Percentiles rank a stretch among this genome's conserved stretches.
Conservation (phyloP, 2,888 invertebrate species). For the Altica lythri region DNA sequence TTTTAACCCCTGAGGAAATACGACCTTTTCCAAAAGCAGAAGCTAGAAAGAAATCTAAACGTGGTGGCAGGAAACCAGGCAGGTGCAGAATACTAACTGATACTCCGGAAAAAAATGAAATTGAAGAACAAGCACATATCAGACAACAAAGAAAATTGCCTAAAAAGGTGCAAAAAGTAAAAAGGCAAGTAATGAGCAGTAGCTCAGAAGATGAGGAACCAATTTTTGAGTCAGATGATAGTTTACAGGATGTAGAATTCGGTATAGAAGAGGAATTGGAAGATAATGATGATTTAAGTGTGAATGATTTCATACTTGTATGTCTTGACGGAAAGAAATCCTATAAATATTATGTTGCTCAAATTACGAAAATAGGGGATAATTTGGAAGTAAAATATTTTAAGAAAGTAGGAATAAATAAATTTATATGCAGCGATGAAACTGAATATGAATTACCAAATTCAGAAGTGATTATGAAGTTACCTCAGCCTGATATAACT, state of each 20-base stretch:
- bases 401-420: neutral
- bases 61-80: conserved; percentile 23
- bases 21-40: conserved; percentile 23
- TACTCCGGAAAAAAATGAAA: conserved; percentile 31
- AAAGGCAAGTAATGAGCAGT: neutral
- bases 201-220: neutral
- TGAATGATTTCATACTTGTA: neutral
- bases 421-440: neutral
- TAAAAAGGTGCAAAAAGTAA: neutral
- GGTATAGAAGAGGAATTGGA: neutral
- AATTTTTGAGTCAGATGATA: neutral
- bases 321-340: neutral
- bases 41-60: conserved; percentile 22
- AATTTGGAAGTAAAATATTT: neutral
- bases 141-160: neutral
- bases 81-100: conserved; percentile 33
- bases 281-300: neutral
- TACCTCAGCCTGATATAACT: neutral
- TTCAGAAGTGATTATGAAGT: neutral
- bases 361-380: conserved; percentile 5
- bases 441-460: neutral
- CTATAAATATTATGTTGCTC: neutral
- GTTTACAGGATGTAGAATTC: neutral
- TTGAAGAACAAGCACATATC: too few relatives aligned
- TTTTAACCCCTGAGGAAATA: neutral